Conservation (phyloP, 2,113 vertebrate species). For the Picathartes gymnocephalus region DNA sequence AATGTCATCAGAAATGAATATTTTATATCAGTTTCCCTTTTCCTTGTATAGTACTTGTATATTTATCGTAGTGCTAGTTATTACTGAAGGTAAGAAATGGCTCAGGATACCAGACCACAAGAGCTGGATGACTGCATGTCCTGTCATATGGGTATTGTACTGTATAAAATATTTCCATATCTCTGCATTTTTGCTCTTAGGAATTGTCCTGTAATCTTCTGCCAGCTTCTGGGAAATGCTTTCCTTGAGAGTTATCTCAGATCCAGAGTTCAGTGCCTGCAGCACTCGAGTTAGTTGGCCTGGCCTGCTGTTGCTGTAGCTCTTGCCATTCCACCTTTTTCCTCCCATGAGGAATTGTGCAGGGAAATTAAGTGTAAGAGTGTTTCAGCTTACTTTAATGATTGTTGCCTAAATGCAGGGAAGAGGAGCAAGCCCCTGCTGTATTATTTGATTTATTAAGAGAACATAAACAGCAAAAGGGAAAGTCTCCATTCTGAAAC, state of each 20-base stretch:
- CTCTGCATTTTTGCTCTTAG: background rate
- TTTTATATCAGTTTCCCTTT: background rate
- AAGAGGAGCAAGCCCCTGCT: background rate
- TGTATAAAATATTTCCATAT: background rate
- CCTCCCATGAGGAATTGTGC: background rate
- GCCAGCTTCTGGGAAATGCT: background rate
- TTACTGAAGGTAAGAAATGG: background rate
- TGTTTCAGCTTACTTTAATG: background rate
- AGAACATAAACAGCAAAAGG: background rate
- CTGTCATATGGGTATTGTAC: background rate
- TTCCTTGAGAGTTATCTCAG: background rate
- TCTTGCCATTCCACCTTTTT: background rate
- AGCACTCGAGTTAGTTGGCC: background rate
- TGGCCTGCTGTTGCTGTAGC: background rate
- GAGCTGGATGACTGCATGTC: background rate
- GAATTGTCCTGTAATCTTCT: background rate
- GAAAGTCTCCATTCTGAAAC: background rate
- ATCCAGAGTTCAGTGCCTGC: background rate
- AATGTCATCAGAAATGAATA: background rate
- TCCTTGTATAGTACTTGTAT: background rate
- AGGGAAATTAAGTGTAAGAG: background rate
- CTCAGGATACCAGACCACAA: background rate
- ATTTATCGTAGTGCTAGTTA: conserved; percentile 6
- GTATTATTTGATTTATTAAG: background rate
- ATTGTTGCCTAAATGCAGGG: background rate